Evolutionary conservation across 2,113 vertebrate genomes (phyloP).

Genomic region (Odontesthes bonariensis): DNA sequence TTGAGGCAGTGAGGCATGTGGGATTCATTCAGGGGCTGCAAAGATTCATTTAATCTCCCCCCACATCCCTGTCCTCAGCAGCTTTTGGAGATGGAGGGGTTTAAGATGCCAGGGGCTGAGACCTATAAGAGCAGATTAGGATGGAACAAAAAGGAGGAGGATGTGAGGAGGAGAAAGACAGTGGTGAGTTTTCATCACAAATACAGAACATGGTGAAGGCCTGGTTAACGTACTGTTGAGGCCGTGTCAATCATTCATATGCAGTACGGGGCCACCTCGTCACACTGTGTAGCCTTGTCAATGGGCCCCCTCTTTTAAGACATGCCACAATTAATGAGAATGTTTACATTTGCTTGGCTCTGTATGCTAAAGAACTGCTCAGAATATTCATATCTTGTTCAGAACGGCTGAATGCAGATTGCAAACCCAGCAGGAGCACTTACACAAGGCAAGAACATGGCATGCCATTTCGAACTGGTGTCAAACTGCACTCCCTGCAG

Average conservation of each 20-base stretch:
- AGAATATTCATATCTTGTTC: slow-evolving; percentile 68
- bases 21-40: slow-evolving; percentile 55
- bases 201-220: slow-evolving; percentile 48
- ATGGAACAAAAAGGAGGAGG: slow-evolving; percentile 58
- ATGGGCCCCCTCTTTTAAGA: slow-evolving; percentile 27
- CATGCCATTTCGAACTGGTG: slow-evolving; percentile 57
- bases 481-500: slow-evolving; percentile 53
- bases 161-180: slow-evolving; percentile 23
- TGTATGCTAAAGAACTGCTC: slow-evolving; percentile 46
- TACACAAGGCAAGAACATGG: slow-evolving; percentile 48
- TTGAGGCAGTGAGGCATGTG: slow-evolving; percentile 61
- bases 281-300: slow-evolving; percentile 12
- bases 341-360: slow-evolving; percentile 28
- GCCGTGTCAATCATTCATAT: slow-evolving; percentile 47
- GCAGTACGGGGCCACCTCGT: background rate
- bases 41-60: slow-evolving; percentile 74
- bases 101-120: slow-evolving; percentile 72
- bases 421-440: slow-evolving; percentile 51
- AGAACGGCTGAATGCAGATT: slow-evolving; percentile 65
- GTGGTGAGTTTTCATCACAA: slow-evolving; percentile 44
- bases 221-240: slow-evolving; percentile 19
- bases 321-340: slow-evolving; percentile 40
- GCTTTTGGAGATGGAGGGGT: slow-evolving; percentile 72
- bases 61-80: slow-evolving; percentile 76
- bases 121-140: slow-evolving; percentile 76